Evolutionary conservation across 2,113 vertebrate species (phyloP).

Genomic region (Nanorana parkeri): DNA sequence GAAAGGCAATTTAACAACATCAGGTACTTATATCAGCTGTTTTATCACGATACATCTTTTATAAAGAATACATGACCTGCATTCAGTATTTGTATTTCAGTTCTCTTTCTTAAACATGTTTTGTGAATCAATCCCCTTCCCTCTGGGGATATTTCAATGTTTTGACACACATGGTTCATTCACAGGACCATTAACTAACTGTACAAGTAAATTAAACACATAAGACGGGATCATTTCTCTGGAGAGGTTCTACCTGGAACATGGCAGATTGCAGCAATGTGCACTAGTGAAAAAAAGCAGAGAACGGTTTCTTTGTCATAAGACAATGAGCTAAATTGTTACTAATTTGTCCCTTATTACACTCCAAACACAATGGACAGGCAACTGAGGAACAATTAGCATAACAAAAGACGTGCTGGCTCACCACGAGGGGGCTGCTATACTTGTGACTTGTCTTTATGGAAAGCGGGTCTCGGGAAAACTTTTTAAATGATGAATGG

Average conservation of each 20-base stretch:
- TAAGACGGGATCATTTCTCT: background rate
- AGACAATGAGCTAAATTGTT: constrained; percentile 60
- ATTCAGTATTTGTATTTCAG: too few species aligned
- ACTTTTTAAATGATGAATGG: too few species aligned
- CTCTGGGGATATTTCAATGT: background rate
- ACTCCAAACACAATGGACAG: constrained; percentile 65
- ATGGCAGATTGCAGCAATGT: constrained; percentile 6
- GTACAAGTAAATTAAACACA: background rate
- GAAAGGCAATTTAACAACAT: too few species aligned
- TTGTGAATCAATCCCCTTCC: background rate
- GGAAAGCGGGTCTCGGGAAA: too few species aligned
- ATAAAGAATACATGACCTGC: too few species aligned
- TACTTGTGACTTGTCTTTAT: constrained; percentile 56
- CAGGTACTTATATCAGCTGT: too few species aligned
- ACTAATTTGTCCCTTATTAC: constrained; percentile 62
- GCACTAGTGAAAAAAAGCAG: constrained; percentile 13
- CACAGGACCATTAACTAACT: constrained; percentile 12
- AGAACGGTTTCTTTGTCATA: constrained; percentile 53
- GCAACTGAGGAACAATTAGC: constrained; percentile 63
- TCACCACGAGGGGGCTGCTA: constrained; percentile 36
- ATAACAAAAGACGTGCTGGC: constrained; percentile 65
- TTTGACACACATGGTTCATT: constrained; percentile 19
- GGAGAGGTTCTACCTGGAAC: background rate
- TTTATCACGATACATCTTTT: too few species aligned
- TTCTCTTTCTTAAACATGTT: too few species aligned